Conservation (phyloP, 1,140 invertebrate genomes). For the Bombus superbus region DNA sequence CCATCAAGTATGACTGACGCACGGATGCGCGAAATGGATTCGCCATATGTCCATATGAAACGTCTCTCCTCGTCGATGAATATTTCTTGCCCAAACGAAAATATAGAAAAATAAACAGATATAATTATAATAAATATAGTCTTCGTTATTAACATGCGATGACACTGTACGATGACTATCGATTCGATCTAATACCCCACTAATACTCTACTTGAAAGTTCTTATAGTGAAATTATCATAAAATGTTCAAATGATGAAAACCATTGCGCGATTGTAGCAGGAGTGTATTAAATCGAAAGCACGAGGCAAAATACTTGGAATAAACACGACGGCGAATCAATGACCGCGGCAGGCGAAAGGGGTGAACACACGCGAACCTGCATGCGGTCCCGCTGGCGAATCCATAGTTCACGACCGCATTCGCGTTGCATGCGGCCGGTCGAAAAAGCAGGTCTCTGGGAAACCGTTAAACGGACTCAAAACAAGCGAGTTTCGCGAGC, state of each 20-base stretch:
- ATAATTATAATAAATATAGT: neutral
- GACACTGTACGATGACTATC: neutral
- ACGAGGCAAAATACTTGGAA: conserved; percentile 8
- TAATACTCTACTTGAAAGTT: neutral
- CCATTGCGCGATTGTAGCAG: neutral
- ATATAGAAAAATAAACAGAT: neutral
- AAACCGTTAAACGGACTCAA: conserved; percentile 39
- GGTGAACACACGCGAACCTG: conserved; percentile 32
- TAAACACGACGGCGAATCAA: conserved; percentile 28
- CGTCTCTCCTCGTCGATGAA: neutral
- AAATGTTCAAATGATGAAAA: neutral
- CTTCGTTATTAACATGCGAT: neutral
- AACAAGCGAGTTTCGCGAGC: conserved; percentile 22
- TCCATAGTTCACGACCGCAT: conserved; percentile 32
- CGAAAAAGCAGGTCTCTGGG: conserved; percentile 41
- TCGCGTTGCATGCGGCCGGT: conserved; percentile 31
- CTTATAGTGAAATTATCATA: neutral
- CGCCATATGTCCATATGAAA: neutral
- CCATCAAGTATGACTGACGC: conserved; percentile 1
- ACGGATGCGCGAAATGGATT: conserved; percentile 1
- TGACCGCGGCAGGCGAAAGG: conserved; percentile 21
- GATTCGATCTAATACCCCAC: neutral
- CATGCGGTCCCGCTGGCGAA: neutral
- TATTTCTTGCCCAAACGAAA: neutral
- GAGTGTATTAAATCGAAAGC: neutral